Conservation (phyloP, 2,113 vertebrate genomes). For the Pomatostomus ruficeps region DNA sequence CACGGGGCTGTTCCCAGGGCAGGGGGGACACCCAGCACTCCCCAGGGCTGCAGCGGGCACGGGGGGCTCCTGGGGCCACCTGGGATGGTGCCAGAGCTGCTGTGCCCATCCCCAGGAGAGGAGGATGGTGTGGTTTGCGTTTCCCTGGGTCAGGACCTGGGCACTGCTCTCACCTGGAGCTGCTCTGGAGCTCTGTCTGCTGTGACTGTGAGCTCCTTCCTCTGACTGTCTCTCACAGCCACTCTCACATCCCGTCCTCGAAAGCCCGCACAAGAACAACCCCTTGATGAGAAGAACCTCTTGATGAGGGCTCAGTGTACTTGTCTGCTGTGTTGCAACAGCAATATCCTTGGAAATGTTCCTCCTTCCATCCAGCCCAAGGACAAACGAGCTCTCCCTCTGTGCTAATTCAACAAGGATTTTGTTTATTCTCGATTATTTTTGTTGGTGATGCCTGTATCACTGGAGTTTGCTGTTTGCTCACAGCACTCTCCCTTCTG, state of each 20-base stretch:
- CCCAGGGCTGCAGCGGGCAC: not conserved
- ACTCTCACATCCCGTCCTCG: not conserved
- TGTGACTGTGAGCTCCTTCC: not conserved
- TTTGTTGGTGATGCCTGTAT: not conserved
- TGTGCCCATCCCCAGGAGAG: not conserved
- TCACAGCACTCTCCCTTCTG: not conserved
- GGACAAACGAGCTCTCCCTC: not conserved
- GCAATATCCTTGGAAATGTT: not conserved
- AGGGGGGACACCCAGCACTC: not conserved
- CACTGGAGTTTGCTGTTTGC: not conserved
- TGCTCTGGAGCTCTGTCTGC: not conserved
- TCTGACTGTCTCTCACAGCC: not conserved
- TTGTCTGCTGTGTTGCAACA: not conserved
- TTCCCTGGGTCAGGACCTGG: accelerated
- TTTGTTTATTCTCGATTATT: constrained; percentile 34
- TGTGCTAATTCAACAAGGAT: constrained; percentile 6
- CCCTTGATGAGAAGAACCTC: too few relatives aligned
- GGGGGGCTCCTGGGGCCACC: accelerated
- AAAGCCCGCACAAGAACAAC: not conserved
- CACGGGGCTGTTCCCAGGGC: not conserved
- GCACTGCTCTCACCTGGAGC: not conserved
- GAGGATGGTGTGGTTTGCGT: accelerated
- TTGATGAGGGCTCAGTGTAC: not conserved
- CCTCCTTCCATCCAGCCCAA: not conserved
- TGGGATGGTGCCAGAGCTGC: not conserved